Base-by-base conservation (phyloP, 2,888 invertebrate species). In the Oeneis ivallda region DNA sequence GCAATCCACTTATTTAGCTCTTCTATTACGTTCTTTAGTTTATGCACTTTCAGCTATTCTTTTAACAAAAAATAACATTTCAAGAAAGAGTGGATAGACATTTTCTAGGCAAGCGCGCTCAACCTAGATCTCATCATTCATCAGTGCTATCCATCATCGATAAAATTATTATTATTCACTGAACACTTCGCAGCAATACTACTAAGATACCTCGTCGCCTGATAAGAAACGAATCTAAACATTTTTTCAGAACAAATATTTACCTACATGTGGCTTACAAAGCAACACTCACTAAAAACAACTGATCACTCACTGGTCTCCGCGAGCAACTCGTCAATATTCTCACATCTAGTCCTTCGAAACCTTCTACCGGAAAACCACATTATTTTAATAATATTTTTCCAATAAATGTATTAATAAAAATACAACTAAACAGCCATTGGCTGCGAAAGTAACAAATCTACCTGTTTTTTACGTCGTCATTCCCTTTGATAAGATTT, bases 351-450 rank as follows among this genome's bases (percentile, higher is more conserved):
- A 0, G 79, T 74, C 62, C 89, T 76, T 60, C 79, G 77, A 59
- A 73, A 89, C 49, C 77, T 81, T 70, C 84, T 88, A 0, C 89
- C 89, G 0, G 80, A 85, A 72, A 86, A 89, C 68, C 84, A 83
- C 87, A 87, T 17, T 17, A 11, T 50, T 9, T 10, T 11, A 19
- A 19, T 50, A n/a, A 50, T 26, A 8, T 17, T 47, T 50, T 50
- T 50, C 49, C 19, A 50, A 50, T 62, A 54, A 49, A 61, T n/a
- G n/a, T n/a, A 53, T 57, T 65, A 60, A 54, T 8, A 45, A 47
- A 59, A 49, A 34, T 17, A 47, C 39, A 57, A 34, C 47, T 19
- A 34, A 57, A 56, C 54, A 56, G 56, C 47, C 47, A 63, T 56
- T 53, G 34, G 64, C 54, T 57, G 63, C 52, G 37, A 63, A 58